Evolutionary conservation across 2,888 invertebrate genomes (phyloP), one percentile per base, ranked within the genome.

Genomic region (Ophion ellenae): DNA sequence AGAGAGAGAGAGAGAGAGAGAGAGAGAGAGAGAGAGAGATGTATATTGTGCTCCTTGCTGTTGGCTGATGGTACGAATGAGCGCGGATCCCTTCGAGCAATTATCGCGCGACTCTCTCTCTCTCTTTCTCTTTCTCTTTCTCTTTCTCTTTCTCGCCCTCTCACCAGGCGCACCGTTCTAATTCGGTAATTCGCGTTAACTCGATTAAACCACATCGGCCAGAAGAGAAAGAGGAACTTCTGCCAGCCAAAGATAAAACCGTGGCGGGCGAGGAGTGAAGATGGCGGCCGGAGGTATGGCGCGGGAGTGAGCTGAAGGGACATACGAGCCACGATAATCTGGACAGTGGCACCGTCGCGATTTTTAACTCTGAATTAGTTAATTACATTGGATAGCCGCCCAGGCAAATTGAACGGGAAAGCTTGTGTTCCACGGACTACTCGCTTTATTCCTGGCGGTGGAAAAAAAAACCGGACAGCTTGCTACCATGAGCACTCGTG

Each of bases 131-230:
- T 45, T 36, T 32, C 57, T n/a, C 24, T 2, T 20, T 45, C 40
- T 57, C 71, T 3, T 45, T 45, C 66, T 20, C 32, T 32, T 14
- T 0, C 32, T 32, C 69, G 3, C 20, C 20, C 20, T 20, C 73
- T 20, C 76, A 9, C 66, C 45, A 69, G 69, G 69, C 63, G 57
- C 74, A 75, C 77, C 81, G 74, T 86, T 82, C 81, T 86, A 86
- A 86, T 86, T 83, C 81, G 81, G 69, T 86, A 86, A 86, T 83
- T 86, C 81, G 78, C 77, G 86, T 75, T 83, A 83, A 86, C 83
- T 86, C 86, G 86, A 86, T 86, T 83, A 86, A 81, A 86, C 73
- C 80, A 70, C 76, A 67, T 20, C 45, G 74, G 59, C 47, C 36
- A 59, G 67, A 71, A 74, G 74, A 57, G 57, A 73, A 47, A 76